Evolutionary conservation across 1,140 invertebrate species (phyloP).

Genomic region (Subanguina moxae): DNA sequence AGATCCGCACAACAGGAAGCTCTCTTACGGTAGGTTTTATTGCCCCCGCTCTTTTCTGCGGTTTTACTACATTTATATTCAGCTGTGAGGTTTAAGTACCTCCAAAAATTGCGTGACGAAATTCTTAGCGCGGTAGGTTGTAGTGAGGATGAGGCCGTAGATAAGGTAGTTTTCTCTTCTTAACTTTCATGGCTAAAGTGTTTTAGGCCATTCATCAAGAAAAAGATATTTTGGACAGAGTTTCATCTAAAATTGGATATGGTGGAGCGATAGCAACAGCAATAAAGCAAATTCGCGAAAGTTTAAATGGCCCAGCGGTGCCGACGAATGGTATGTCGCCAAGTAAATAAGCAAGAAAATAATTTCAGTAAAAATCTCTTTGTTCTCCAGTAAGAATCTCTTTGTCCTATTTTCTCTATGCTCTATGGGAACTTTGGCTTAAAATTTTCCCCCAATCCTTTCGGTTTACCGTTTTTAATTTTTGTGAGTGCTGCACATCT

Average conservation of each 20-base stretch:
- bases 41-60: no score
- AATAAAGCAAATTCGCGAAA: constrained; percentile 23
- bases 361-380: no score
- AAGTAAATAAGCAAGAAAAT: no score
- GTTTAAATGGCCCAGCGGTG: neutral
- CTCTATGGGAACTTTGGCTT: no score
- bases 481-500: no score
- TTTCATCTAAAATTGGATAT: constrained; percentile 22
- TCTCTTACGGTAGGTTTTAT: neutral
- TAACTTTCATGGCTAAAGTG: constrained; percentile 1
- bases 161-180: constrained; percentile 11
- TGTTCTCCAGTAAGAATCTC: no score
- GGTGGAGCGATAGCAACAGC: constrained; percentile 19
- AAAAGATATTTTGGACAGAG: constrained; percentile 23
- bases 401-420: no score
- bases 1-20: constrained; percentile 16
- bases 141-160: constrained; percentile 14
- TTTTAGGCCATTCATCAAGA: constrained; percentile 32
- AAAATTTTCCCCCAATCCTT: no score
- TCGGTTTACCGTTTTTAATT: no score
- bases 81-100: neutral
- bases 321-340: no score
- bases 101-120: neutral
- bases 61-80: no score
- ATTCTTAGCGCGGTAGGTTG: neutral